Evolutionary conservation across 2,888 invertebrate species (phyloP).

Genomic region (Gnatocerus cornutus): DNA sequence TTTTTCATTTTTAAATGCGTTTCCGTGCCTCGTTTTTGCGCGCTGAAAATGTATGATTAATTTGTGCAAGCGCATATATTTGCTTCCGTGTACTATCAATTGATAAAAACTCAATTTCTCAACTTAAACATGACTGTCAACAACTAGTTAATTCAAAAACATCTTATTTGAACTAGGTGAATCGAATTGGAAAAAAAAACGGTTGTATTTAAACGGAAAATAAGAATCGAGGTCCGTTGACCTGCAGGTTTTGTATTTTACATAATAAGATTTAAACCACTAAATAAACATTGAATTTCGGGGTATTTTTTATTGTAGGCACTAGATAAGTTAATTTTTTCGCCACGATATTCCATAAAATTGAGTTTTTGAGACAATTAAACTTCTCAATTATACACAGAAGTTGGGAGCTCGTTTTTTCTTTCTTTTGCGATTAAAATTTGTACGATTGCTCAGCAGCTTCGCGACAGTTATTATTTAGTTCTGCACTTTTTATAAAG

Average conservation of each 20-base stretch:
- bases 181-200: constrained; percentile 16
- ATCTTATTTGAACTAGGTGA: constrained; percentile 14
- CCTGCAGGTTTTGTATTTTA: constrained; percentile 13
- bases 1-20: constrained; percentile 12
- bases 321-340: too few species aligned
- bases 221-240: constrained; percentile 23
- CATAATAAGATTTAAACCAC: constrained; percentile 1
- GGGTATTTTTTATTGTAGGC: background rate
- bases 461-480: constrained; percentile 40
- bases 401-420: too few species aligned
- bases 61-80: background rate
- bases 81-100: background rate
- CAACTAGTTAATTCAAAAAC: background rate
- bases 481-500: constrained; percentile 38
- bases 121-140: too few species aligned
- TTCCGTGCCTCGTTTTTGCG: constrained; percentile 10
- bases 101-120: too few species aligned
- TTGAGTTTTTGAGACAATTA: too few species aligned
- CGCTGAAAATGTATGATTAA: background rate
- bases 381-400: too few species aligned
- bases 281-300: background rate
- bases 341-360: too few species aligned
- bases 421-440: constrained; percentile 41
- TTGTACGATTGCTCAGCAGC: constrained; percentile 35
- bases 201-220: constrained; percentile 4